A percentile compares a stretch with the other conserved stretches of the same genome.
These are phyloP conservation scores for Anticlea derivata DNA, from an alignment of 2,888 invertebrate species.

Conservation along the genomic window DNA sequence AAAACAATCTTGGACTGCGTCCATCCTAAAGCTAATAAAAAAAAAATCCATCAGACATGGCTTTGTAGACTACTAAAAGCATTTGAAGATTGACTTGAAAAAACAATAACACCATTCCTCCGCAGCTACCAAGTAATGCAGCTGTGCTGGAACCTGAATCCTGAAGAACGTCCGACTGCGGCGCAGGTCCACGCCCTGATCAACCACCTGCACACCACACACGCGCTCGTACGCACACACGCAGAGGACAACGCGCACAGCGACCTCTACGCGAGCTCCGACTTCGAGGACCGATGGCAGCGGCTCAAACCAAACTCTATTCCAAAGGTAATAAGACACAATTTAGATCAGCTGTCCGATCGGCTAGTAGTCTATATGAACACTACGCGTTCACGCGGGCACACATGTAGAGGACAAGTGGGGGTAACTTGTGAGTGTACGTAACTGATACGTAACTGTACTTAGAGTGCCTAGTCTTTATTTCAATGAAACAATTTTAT, in stretches of 20 bases:
- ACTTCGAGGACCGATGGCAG: conserved; percentile 91
- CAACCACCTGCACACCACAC: conserved; percentile 66
- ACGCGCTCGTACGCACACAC: conserved; percentile 54
- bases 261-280: conserved; percentile 58
- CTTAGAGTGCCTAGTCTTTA: too few species aligned
- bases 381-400: too few species aligned
- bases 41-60: too few species aligned
- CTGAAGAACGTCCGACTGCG: conserved; percentile 58
- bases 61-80: too few species aligned
- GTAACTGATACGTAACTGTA: too few species aligned
- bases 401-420: too few species aligned
- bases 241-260: conserved; percentile 55
- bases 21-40: too few species aligned
- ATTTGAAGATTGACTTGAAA: background rate
- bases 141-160: conserved; percentile 85
- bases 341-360: too few species aligned
- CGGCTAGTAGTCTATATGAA: background rate
- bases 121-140: conserved; percentile 88
- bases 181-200: conserved; percentile 73
- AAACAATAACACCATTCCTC: background rate
- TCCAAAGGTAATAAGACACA: conserved; percentile 61
- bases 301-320: conserved; percentile 86
- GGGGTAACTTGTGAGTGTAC: too few species aligned
- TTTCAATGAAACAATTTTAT: too few species aligned
- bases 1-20: too few species aligned